Evolutionary conservation across 1,140 invertebrate genomes (phyloP).

Genomic region (Calliphora vicina): DNA sequence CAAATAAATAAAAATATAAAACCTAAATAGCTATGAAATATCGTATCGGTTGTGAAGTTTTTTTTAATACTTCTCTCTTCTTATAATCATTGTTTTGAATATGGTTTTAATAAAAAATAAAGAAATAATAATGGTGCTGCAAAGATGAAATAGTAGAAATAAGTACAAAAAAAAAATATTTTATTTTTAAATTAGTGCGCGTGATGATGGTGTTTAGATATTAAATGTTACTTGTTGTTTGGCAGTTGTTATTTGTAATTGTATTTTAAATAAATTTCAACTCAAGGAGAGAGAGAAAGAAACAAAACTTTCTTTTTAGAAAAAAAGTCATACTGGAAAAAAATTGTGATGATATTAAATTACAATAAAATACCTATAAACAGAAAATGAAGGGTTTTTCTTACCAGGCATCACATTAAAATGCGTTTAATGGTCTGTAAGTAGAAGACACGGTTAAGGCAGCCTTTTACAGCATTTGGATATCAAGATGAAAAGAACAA

Average conservation of each 20-base stretch:
- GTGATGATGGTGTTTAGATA: conserved; percentile 42
- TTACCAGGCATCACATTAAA: neutral
- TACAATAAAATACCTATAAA: neutral
- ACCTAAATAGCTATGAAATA: conserved; percentile 24
- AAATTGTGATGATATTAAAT: conserved; percentile 3
- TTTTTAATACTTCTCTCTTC: neutral
- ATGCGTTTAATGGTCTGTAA: neutral
- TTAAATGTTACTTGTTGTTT: conserved; percentile 31
- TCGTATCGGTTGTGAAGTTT: neutral
- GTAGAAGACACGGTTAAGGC: neutral
- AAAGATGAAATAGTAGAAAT: conserved; percentile 3
- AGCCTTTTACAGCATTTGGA: neutral
- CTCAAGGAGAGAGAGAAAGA: neutral
- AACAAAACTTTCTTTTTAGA: conserved; percentile 25
- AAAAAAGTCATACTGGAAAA: neutral
- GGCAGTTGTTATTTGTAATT: conserved; percentile 33
- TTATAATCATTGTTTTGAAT: conserved; percentile 31
- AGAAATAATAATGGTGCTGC: conserved; percentile 15
- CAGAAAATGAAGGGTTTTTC: neutral
- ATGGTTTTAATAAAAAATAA: conserved; percentile 12
- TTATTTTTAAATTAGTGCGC: conserved; percentile 40
- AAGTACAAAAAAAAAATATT: neutral
- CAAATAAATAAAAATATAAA: conserved; percentile 26
- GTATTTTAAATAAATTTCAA: neutral
- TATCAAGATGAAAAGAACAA: neutral